Evolutionary conservation across 2,888 invertebrate species (phyloP).

Genomic region (Watsonalla binaria): DNA sequence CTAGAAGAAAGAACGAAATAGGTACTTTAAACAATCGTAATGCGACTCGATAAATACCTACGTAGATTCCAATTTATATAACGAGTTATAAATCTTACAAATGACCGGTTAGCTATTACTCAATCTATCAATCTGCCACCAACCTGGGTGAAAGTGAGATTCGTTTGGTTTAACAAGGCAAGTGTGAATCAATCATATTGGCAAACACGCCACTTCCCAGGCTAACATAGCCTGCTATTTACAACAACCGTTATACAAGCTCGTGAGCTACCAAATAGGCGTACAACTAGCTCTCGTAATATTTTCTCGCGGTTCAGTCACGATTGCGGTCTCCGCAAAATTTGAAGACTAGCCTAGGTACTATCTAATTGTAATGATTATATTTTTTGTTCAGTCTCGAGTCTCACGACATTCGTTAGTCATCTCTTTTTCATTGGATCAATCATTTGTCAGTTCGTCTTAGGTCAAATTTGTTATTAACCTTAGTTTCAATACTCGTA

Average conservation of each 20-base stretch:
- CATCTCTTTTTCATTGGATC: too few relatives aligned
- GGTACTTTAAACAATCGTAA: too few relatives aligned
- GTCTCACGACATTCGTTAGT: too few relatives aligned
- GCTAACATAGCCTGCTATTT: slow-evolving; percentile 35
- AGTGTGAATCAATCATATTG: slow-evolving; percentile 17
- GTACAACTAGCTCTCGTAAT: slow-evolving; percentile 45
- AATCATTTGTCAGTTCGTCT: too few relatives aligned
- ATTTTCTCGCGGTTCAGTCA: slow-evolving; percentile 53
- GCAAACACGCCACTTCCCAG: slow-evolving; percentile 37
- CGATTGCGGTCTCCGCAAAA: slow-evolving; percentile 32
- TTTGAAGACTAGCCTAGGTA: slow-evolving; percentile 22
- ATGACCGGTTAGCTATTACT: not conserved
- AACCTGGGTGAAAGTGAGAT: not conserved
- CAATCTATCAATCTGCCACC: not conserved
- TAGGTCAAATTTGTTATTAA: too few relatives aligned
- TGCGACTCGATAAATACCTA: too few relatives aligned
- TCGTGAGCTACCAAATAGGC: slow-evolving; percentile 66
- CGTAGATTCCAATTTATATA: not conserved
- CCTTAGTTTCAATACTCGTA: too few relatives aligned
- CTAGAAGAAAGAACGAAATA: too few relatives aligned
- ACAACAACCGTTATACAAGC: slow-evolving; percentile 60
- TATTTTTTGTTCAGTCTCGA: too few relatives aligned
- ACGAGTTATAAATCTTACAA: not conserved
- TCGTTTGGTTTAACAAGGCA: not conserved
- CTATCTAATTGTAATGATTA: too few relatives aligned